A percentile compares a stretch with the other conserved stretches of the same genome.
Evolutionary conservation across 2,888 invertebrate genomes (phyloP).

Genomic region (Cephus runcator): DNA sequence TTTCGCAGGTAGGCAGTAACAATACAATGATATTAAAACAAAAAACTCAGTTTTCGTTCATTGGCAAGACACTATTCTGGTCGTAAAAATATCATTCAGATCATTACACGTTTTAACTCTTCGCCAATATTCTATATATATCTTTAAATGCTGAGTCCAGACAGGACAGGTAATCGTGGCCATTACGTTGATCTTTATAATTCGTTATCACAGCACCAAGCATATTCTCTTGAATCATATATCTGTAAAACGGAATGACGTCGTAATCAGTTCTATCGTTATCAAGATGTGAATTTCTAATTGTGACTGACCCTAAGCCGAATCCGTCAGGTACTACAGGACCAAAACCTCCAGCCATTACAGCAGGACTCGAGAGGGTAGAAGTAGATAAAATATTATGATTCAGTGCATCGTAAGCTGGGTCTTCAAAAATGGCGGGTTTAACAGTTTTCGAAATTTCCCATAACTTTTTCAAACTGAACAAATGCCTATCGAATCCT

Average conservation of each 20-base stretch:
- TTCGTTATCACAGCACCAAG: conserved; percentile 87
- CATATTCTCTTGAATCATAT: conserved; percentile 84
- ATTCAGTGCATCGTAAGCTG: conserved; percentile 83
- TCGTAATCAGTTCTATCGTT: not conserved
- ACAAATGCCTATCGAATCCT: conserved; percentile 96
- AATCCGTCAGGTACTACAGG: conserved; percentile 91
- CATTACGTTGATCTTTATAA: conserved; percentile 78
- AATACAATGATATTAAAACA: not conserved
- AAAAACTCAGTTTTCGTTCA: not conserved
- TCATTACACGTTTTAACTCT: conserved; percentile 8
- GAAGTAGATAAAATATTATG: conserved; percentile 94
- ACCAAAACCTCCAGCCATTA: conserved; percentile 92
- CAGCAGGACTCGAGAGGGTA: conserved; percentile 87
- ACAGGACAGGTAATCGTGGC: conserved; percentile 77
- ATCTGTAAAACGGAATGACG: conserved; percentile 72
- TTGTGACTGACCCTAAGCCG: conserved; percentile 82
- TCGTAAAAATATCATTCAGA: not conserved
- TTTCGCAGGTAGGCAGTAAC: too few species aligned
- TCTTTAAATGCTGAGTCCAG: conserved; percentile 79
- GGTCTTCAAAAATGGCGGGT: conserved; percentile 78
- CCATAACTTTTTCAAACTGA: conserved; percentile 83
- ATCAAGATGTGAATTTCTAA: not conserved
- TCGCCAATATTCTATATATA: conserved; percentile 67
- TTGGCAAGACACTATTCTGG: not conserved
- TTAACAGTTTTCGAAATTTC: conserved; percentile 65